Evolutionary conservation across 2,888 invertebrate species (phyloP).

Genomic region (Ceriagrion tenellum): DNA sequence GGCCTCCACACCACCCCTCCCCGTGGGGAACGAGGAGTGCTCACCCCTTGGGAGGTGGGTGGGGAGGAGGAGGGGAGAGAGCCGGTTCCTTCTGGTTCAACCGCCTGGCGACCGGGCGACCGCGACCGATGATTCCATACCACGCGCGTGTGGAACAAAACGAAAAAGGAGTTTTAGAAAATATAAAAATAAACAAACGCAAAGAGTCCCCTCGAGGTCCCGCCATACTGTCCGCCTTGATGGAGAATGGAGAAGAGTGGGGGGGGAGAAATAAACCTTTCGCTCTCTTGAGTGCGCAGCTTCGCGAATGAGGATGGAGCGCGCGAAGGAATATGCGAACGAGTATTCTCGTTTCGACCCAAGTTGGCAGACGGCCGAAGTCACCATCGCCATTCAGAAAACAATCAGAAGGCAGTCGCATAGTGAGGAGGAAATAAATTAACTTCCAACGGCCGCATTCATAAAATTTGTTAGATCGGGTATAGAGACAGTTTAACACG

Average conservation of each 20-base stretch:
- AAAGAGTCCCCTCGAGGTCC: not conserved
- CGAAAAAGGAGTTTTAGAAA: not conserved
- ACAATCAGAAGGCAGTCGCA: not conserved
- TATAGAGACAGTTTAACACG: too few species aligned
- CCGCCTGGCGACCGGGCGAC: not conserved
- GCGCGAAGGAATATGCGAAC: not conserved
- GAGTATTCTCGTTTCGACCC: not conserved
- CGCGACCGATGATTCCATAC: slow-evolving; percentile 30
- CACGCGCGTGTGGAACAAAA: not conserved
- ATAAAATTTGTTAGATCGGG: too few species aligned
- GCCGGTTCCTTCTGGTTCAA: slow-evolving; percentile 21
- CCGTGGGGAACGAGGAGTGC: not conserved
- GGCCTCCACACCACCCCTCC: too few species aligned
- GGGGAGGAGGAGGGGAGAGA: not conserved
- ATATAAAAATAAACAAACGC: not conserved
- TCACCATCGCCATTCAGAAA: not conserved
- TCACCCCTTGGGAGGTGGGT: not conserved
- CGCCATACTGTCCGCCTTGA: not conserved
- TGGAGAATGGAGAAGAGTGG: not conserved
- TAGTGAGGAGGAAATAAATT: too few species aligned
- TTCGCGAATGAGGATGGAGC: slow-evolving; percentile 10
- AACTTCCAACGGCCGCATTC: too few species aligned
- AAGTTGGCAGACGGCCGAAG: not conserved
- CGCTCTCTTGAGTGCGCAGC: not conserved
- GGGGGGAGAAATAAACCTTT: not conserved